These are phyloP conservation scores for Axinella damicornis DNA, from an alignment of 37 sponge, comb jelly and placozoan genomes.

Conservation along the genomic window DNA sequence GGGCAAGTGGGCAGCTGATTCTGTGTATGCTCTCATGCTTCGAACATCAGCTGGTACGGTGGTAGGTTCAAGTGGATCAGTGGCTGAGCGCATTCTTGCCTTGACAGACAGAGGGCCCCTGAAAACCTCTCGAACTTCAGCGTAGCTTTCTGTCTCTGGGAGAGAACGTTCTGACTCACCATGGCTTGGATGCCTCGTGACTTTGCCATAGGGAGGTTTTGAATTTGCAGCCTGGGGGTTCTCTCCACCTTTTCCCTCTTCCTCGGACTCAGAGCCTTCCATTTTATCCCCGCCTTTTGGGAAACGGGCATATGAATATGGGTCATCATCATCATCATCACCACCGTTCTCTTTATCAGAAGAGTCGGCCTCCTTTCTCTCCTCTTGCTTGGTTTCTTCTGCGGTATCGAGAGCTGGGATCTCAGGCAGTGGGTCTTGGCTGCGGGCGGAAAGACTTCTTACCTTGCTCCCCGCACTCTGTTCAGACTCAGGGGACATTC, in stretches of 20 bases:
- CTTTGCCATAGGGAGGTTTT: slow-evolving; percentile 32
- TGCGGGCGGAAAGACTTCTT: not conserved
- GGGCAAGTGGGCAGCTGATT: slow-evolving; percentile 36
- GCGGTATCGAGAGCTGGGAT: slow-evolving; percentile 17
- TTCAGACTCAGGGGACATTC: too few species aligned
- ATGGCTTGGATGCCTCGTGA: slow-evolving; percentile 5
- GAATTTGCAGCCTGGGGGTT: slow-evolving; percentile 6
- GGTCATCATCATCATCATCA: slow-evolving; percentile 41
- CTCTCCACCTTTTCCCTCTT: slow-evolving; percentile 1
- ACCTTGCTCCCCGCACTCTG: too few species aligned
- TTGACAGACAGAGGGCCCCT: not conserved
- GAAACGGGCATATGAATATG: slow-evolving; percentile 26
- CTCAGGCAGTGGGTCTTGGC: slow-evolving; percentile 25
- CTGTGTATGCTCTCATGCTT: slow-evolving; percentile 10
- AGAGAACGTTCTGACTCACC: not conserved
- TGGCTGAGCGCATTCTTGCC: slow-evolving; percentile 27
- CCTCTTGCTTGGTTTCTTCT: not conserved
- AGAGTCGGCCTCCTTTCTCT: not conserved
- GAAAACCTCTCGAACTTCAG: slow-evolving; percentile 37
- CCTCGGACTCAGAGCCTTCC: not conserved
- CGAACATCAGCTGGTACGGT: not conserved
- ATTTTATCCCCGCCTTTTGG: not conserved
- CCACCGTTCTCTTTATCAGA: slow-evolving; percentile 10
- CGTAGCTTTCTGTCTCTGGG: slow-evolving; percentile 26
- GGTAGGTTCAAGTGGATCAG: slow-evolving; percentile 45